Percentiles rank a stretch among this genome's conserved stretches.
phyloP scores from a whole-genome alignment of 2,888 invertebrate genomes.

The Thymelicus acteon region DNA sequence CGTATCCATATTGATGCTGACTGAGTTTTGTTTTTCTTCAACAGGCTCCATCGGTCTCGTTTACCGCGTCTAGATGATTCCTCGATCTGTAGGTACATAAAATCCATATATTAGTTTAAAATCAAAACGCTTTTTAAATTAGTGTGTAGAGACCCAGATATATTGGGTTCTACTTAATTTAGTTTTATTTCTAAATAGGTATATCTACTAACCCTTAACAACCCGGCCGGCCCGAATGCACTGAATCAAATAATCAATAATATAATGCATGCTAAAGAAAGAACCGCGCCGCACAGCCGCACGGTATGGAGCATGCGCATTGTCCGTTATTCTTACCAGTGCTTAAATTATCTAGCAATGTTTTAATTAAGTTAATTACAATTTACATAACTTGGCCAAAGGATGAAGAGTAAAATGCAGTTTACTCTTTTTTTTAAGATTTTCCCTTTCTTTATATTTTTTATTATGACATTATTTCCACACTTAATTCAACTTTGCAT shows the following conservation, averaged over 20 bases:
- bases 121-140: neutral
- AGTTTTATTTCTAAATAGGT: neutral
- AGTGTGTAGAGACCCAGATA: too few species aligned
- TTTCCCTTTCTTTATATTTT: too few species aligned
- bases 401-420: too few species aligned
- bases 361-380: neutral
- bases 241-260: conserved; percentile 6
- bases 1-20: neutral
- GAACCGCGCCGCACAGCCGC: neutral
- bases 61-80: neutral
- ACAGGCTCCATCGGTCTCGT: neutral
- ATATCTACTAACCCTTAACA: neutral
- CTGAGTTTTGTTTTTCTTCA: neutral
- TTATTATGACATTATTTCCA: too few species aligned
- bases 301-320: neutral
- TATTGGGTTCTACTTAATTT: neutral
- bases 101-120: neutral
- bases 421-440: too few species aligned
- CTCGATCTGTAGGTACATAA: neutral
- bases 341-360: neutral
- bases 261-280: conserved; percentile 4
- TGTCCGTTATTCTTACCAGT: neutral
- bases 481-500: neutral
- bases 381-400: too few species aligned
- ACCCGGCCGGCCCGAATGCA: neutral